Evolutionary conservation across 2,888 invertebrate genomes (phyloP).

Genomic region (Fragum sueziense): DNA sequence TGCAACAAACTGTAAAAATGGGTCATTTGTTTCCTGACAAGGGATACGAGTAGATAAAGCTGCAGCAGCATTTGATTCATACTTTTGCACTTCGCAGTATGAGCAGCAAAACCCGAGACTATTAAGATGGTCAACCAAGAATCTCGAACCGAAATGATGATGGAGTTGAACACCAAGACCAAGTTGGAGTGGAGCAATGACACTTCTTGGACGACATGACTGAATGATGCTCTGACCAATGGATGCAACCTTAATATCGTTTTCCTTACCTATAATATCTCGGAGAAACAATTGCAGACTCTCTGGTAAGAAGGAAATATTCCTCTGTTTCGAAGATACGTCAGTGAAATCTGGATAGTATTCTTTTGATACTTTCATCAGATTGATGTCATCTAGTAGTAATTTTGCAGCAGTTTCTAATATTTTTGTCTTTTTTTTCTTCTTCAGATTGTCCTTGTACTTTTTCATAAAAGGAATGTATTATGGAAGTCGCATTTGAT

Average conservation of each 20-base stretch:
- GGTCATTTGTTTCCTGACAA: conserved; percentile 17
- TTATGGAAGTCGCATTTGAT: conserved; percentile 38
- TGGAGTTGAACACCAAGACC: conserved; percentile 65
- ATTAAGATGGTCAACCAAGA: conserved; percentile 62
- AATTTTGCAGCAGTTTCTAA: conserved; percentile 62
- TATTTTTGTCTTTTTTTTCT: conserved; percentile 43
- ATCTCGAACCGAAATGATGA: conserved; percentile 62
- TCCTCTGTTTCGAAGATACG: conserved; percentile 7
- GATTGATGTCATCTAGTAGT: conserved; percentile 61
- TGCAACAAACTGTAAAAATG: conserved; percentile 64
- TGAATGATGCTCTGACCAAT: conserved; percentile 66
- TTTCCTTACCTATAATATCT: conserved; percentile 43
- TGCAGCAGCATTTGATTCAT: conserved; percentile 28
- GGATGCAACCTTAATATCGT: conserved; percentile 46
- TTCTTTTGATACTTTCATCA: conserved; percentile 13
- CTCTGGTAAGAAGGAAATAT: conserved; percentile 22
- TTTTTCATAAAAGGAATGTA: conserved; percentile 38
- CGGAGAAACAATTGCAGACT: conserved; percentile 25
- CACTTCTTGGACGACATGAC: conserved; percentile 53
- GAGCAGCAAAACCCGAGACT: conserved; percentile 59
- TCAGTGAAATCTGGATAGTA: conserved; percentile 29
- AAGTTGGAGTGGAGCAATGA: conserved; percentile 63
- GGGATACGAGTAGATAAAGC: neutral
- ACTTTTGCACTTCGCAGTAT: conserved; percentile 42
- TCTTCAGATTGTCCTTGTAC: conserved; percentile 9